These are phyloP conservation scores for Dasyornis broadbenti DNA, from an alignment of 2,113 vertebrate genomes.

Conservation along the genomic window DNA sequence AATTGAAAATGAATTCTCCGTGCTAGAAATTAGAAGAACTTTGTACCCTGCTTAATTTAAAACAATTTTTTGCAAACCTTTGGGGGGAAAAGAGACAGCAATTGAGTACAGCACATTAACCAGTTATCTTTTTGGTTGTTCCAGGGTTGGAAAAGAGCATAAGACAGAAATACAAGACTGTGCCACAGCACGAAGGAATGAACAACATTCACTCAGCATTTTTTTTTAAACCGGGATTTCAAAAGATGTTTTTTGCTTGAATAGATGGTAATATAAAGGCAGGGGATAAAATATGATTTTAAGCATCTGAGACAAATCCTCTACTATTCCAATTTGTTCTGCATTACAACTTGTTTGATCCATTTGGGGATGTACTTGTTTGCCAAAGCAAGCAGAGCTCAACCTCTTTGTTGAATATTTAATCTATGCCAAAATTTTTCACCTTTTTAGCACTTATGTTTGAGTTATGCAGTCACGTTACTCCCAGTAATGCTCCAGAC, in stretches of 20 bases:
- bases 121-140: neutral
- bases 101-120: neutral
- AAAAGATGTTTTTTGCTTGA: neutral
- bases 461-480: neutral
- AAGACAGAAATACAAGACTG: neutral
- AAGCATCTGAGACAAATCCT: constrained; percentile 60
- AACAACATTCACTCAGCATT: neutral
- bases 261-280: constrained; percentile 14
- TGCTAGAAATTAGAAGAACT: constrained; percentile 64
- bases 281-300: constrained; percentile 58
- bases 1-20: constrained; percentile 68
- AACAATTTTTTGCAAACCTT: constrained; percentile 55
- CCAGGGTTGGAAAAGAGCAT: neutral
- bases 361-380: constrained; percentile 58
- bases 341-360: constrained; percentile 66
- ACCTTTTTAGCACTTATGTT: constrained; percentile 27
- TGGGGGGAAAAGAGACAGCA: constrained; percentile 2
- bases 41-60: constrained; percentile 60
- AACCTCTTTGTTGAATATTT: constrained; percentile 53
- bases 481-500: neutral
- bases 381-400: constrained; percentile 64
- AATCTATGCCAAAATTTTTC: constrained; percentile 15
- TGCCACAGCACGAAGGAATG: neutral
- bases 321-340: constrained; percentile 63
- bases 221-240: neutral